These are phyloP conservation scores for Ricordea florida DNA, from an alignment of 92 coral and sea anemone genomes.

Conservation along the genomic window DNA sequence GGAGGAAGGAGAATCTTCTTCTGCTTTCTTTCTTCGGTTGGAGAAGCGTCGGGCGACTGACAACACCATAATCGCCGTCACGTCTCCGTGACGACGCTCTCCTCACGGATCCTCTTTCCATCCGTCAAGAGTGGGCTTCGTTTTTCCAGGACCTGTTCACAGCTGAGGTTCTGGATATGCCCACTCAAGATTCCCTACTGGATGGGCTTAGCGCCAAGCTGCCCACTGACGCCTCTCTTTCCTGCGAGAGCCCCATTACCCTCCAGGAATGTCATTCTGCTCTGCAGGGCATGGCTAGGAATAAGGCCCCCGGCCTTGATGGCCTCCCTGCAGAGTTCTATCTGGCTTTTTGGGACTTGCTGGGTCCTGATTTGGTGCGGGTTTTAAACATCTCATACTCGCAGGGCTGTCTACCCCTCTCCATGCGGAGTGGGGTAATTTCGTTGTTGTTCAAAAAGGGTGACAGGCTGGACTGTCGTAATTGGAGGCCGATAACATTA, in stretches of 20 bases:
- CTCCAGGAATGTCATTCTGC: neutral
- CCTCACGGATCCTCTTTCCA: no score
- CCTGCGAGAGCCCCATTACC: neutral
- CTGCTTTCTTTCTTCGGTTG: no score
- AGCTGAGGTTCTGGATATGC: no score
- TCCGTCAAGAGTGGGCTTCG: no score
- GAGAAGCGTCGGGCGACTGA: no score
- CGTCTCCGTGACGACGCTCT: no score
- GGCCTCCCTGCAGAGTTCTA: slow-evolving; percentile 22
- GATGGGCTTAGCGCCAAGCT: no score
- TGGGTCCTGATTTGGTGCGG: neutral
- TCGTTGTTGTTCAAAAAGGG: slow-evolving; percentile 27
- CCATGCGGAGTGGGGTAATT: neutral
- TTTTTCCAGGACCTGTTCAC: no score
- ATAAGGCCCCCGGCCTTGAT: slow-evolving; percentile 13
- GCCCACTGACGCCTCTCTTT: no score
- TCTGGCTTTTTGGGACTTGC: neutral
- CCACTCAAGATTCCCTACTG: no score
- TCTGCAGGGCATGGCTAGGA: slow-evolving; percentile 2
- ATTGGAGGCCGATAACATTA: slow-evolving; percentile 42
- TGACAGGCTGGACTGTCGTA: neutral
- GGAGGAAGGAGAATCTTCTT: no score
- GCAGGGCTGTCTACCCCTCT: neutral
- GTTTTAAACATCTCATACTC: neutral
- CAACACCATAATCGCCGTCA: no score